phyloP scores from a whole-genome alignment of 2,113 vertebrate species.

The Prolemur simus region DNA sequence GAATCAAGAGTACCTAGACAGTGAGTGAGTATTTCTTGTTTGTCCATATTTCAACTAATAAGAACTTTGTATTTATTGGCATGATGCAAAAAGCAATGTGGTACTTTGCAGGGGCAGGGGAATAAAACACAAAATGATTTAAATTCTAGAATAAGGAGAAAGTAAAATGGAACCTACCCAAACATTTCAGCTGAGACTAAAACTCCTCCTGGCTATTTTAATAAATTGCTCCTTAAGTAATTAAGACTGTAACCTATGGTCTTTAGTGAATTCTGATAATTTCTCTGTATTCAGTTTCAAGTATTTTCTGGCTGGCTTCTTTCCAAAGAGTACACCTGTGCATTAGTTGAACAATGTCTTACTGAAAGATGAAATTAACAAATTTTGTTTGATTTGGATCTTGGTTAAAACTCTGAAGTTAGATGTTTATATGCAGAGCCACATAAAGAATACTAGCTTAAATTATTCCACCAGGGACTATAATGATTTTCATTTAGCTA shows the following conservation, averaged over 20 bases:
- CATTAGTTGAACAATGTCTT: slow-evolving; percentile 78
- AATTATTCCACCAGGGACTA: slow-evolving; percentile 62
- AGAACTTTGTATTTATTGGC: slow-evolving; percentile 64
- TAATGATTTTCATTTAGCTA: slow-evolving; percentile 67
- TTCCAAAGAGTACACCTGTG: slow-evolving; percentile 83
- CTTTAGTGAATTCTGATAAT: slow-evolving; percentile 78
- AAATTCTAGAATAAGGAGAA: slow-evolving; percentile 69
- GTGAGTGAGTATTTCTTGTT: slow-evolving; percentile 40
- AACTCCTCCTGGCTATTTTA: slow-evolving; percentile 71
- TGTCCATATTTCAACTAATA: slow-evolving; percentile 58
- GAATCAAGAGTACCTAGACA: slow-evolving; percentile 40
- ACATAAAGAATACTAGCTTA: slow-evolving; percentile 68
- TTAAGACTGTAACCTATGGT: slow-evolving; percentile 80
- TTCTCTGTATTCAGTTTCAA: slow-evolving; percentile 78
- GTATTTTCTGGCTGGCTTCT: slow-evolving; percentile 78
- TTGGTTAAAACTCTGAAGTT: slow-evolving; percentile 71
- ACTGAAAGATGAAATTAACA: slow-evolving; percentile 79
- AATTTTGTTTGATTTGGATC: slow-evolving; percentile 82
- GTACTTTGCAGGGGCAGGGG: slow-evolving; percentile 27
- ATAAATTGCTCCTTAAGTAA: slow-evolving; percentile 76
- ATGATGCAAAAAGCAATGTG: slow-evolving; percentile 51
- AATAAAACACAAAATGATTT: slow-evolving; percentile 65
- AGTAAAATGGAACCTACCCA: slow-evolving; percentile 74
- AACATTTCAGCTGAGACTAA: slow-evolving; percentile 76
- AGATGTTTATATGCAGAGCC: slow-evolving; percentile 46